Conservation (phyloP, 2,797 vertebrate genomes). For the Chlorospingus semifuscus region DNA sequence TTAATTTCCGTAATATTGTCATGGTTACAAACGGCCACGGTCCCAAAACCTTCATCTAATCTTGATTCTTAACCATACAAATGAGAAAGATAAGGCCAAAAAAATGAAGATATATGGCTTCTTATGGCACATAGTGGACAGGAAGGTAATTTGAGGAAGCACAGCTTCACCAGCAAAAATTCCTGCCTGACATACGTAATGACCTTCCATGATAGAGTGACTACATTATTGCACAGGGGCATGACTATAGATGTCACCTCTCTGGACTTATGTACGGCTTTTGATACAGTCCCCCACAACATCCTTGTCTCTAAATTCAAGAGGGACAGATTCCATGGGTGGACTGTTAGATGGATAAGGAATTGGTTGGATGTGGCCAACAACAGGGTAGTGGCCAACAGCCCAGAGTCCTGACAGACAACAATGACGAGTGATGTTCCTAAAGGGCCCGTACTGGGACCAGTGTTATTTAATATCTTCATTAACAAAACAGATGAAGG, state of each 20-base stretch:
- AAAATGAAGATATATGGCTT: background rate
- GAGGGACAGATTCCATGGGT: background rate
- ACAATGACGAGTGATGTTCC: background rate
- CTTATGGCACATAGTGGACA: background rate
- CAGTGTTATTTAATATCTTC: background rate
- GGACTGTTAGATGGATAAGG: background rate
- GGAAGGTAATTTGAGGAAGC: background rate
- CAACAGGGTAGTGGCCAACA: background rate
- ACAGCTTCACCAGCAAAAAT: background rate
- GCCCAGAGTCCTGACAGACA: background rate
- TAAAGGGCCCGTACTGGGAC: rapidly evolving
- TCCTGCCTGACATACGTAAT: background rate
- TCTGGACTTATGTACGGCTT: background rate
- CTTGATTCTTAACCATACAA: background rate
- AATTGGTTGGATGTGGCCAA: background rate
- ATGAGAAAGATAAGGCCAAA: background rate
- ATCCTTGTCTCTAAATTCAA: background rate
- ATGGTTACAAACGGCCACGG: background rate
- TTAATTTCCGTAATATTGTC: background rate
- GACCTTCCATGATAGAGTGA: background rate
- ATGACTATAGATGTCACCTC: background rate
- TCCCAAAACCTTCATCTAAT: background rate
- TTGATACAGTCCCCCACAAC: background rate
- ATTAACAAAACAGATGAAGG: background rate
- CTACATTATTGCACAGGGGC: background rate